Evolutionary conservation across 2,797 vertebrate species (phyloP), one percentile per base, ranked within the genome.

Genomic region (Mormyrus hasselquistii): DNA sequence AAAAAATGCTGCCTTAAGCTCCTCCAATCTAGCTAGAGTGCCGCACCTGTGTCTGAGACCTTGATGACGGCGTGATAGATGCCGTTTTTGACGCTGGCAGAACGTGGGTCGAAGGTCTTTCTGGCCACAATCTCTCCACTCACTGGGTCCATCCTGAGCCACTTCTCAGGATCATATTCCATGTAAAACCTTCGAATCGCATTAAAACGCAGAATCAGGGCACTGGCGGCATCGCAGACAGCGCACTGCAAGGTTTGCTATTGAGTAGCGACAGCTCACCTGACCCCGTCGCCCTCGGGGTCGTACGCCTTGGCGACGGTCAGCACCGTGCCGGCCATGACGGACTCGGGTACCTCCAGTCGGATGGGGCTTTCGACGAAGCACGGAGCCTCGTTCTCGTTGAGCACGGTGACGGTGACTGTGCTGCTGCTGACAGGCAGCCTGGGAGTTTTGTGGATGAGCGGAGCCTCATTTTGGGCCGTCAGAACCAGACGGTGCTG

Each of bases 341-440:
- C 94, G 0, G 97, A 97, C 92, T 99, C 98, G 0, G 94, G 94
- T 76, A 98, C 95, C 2, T 94, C 93, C 52, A 97, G 95, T 83
- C 93, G 44, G 88, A 97, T 96, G 0, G 98, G 97, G 92, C 97
- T 95, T 29, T 96, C 94, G 0, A 88, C 94, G 93, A 99, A 99
- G 90, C 91, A 62, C 0, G 98, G 98, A 0, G 97, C 94, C 92
- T 99, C 98, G 0, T 99, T 99, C 90, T 96, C 92, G 0, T 99
- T 98, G 79, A 92, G 90, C 6, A 99, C 97, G 0, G 76, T 92
- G 91, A 99, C 93, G 0, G 87, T 90, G 89, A 99, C 95, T 0
- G 92, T 95, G 19, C 98, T 96, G 6, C 95, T 95, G 34, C 96
- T 96, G 62, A 89, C 91, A 0, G 93, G 91, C 5, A 93, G 90